Conservation (phyloP, 2,797 vertebrate genomes). For the Pristis pectinata region DNA sequence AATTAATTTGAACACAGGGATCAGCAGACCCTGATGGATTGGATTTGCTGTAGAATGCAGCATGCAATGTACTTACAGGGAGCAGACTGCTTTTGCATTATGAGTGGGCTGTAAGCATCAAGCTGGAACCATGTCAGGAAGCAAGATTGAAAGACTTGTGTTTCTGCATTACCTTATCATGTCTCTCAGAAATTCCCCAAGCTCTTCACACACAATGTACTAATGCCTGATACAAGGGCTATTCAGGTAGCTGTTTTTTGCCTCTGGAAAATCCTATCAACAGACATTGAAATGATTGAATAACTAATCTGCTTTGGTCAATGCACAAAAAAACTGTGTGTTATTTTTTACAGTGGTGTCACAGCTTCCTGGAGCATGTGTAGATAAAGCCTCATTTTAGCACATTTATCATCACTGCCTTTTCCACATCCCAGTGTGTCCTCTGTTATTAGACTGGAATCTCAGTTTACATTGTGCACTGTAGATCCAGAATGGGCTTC, state of each 20-base stretch:
- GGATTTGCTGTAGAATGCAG: background rate
- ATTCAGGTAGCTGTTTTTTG: background rate
- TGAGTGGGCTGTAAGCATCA: constrained; percentile 11
- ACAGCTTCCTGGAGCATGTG: background rate
- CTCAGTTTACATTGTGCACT: background rate
- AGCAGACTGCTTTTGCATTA: background rate
- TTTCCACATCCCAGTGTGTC: background rate
- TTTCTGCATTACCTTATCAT: background rate
- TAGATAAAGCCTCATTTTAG: background rate
- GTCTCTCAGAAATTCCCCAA: constrained; percentile 20
- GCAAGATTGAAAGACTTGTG: constrained; percentile 2
- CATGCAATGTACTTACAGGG: background rate
- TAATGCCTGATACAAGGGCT: background rate
- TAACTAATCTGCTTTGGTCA: background rate
- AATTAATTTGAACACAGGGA: background rate
- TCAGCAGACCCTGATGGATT: background rate
- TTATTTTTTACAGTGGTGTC: background rate
- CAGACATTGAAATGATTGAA: background rate
- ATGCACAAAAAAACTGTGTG: background rate
- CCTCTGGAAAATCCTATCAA: background rate
- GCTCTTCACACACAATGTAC: background rate
- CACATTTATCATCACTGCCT: background rate
- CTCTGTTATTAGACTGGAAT: background rate
- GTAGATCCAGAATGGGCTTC: background rate
- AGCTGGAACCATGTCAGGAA: constrained; percentile 3